Evolutionary conservation across 2,797 vertebrate species (phyloP).

Genomic region (Gymnoscopelus microlampas): DNA sequence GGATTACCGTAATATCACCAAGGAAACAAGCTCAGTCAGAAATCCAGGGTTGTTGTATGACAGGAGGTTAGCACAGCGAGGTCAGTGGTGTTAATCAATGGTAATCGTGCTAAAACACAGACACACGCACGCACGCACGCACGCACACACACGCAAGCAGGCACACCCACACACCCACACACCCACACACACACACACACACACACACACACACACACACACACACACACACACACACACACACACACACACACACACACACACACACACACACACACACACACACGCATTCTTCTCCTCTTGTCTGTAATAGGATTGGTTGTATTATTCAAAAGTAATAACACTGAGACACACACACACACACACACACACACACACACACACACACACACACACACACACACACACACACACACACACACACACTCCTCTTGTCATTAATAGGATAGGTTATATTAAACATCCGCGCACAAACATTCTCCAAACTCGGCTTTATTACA

Average conservation of each 20-base stretch:
- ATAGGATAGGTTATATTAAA: constrained; percentile 15
- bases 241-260: not conserved
- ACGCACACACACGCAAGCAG: too few relatives aligned
- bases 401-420: too few relatives aligned
- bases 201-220: too few relatives aligned
- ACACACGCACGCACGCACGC: not conserved
- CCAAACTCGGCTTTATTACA: constrained; percentile 26
- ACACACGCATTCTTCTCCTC: too few relatives aligned
- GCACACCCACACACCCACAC: too few relatives aligned
- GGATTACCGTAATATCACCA: constrained; percentile 29
- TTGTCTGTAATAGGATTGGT: too few relatives aligned
- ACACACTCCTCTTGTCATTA: too few relatives aligned
- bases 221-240: not conserved
- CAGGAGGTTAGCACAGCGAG: constrained; percentile 7
- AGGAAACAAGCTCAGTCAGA: constrained; percentile 4
- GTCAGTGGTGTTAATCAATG: too few relatives aligned
- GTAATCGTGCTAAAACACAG: not conserved
- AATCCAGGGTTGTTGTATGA: constrained; percentile 7
- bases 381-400: too few relatives aligned
- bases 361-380: constrained; percentile 28
- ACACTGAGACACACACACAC: constrained; percentile 33
- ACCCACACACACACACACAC: too few relatives aligned
- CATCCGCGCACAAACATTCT: constrained; percentile 38
- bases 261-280: too few relatives aligned
- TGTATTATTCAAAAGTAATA: constrained; percentile 50